Conservation (phyloP, 2,797 vertebrate genomes). For the Malacoraja senta region DNA sequence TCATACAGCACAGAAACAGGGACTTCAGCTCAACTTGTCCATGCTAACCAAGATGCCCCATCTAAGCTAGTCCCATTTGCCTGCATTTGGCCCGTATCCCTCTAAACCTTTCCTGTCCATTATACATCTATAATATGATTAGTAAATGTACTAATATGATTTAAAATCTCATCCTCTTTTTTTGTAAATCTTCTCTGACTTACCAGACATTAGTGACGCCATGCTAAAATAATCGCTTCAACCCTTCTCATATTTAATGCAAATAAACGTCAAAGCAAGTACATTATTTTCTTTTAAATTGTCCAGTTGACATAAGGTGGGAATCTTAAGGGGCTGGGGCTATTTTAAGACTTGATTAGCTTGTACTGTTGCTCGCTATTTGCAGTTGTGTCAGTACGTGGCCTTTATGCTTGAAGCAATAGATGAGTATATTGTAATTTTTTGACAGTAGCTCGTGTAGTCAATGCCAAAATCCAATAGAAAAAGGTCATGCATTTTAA, state of each 20-base stretch:
- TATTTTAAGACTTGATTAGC: not conserved
- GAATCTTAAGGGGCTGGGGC: not conserved
- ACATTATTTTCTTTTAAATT: conserved; percentile 9
- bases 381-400: not conserved
- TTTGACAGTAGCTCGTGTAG: not conserved
- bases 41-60: too few relatives aligned
- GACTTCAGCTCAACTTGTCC: too few relatives aligned
- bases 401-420: not conserved
- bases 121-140: too few relatives aligned
- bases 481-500: not conserved
- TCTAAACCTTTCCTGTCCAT: too few relatives aligned
- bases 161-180: not conserved
- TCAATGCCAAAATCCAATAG: conserved; percentile 7
- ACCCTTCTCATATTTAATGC: not conserved
- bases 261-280: not conserved
- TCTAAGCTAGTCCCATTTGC: too few relatives aligned
- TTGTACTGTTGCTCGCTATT: not conserved
- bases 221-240: not conserved
- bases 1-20: too few relatives aligned
- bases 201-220: not conserved
- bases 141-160: not conserved
- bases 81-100: too few relatives aligned
- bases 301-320: not conserved
- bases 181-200: not conserved
- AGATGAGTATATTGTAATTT: not conserved